Percentiles rank a stretch among this genome's conserved stretches.
phyloP scores from a whole-genome alignment of 2,797 vertebrate genomes.

The Spheniscus humboldti region DNA sequence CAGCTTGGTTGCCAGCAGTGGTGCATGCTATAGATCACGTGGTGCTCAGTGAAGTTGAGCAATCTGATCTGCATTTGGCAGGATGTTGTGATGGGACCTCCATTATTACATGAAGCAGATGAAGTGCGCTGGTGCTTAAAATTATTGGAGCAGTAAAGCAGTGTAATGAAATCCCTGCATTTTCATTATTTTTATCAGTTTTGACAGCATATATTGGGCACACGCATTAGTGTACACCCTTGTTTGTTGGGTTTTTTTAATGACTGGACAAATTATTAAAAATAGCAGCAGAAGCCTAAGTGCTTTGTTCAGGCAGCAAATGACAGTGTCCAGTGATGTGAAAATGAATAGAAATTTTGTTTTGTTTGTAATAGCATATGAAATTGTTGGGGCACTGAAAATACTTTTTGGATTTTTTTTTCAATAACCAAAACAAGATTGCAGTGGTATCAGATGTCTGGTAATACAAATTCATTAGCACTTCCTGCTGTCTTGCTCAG shows the following conservation, averaged over 20 bases:
- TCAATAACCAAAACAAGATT: conserved; percentile 29
- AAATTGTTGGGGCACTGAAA: background rate
- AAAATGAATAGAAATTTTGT: background rate
- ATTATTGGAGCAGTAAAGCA: background rate
- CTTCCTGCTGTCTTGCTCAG: conserved; percentile 65
- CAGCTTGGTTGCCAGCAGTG: background rate
- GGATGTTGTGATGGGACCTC: background rate
- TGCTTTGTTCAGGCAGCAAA: background rate
- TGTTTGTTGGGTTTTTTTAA: background rate
- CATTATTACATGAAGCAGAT: background rate
- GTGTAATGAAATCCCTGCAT: background rate
- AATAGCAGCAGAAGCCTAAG: background rate
- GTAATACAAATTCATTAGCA: conserved; percentile 66
- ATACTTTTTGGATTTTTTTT: background rate
- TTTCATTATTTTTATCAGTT: background rate
- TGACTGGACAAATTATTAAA: background rate
- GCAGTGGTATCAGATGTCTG: conserved; percentile 48
- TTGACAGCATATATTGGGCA: background rate
- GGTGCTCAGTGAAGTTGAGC: background rate
- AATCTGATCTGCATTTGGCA: background rate
- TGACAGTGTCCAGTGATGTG: background rate
- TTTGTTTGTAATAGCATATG: background rate
- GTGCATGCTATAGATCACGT: accelerated
- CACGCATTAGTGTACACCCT: accelerated
- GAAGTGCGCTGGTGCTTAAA: background rate